phyloP scores from a whole-genome alignment of 2,888 invertebrate genomes.

The Stenolophus ochropezus region DNA sequence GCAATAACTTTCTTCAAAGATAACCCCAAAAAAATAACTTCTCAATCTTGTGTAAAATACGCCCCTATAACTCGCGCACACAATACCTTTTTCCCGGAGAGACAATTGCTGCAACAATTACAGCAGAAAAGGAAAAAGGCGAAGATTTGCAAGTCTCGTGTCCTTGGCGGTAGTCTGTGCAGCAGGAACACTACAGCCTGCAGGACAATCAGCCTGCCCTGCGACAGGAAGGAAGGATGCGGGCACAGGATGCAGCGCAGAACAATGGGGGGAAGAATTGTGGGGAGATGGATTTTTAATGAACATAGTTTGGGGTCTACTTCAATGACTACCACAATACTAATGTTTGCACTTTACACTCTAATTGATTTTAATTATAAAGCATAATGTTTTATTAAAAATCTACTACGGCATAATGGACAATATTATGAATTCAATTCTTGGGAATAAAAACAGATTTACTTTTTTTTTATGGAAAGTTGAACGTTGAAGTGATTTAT shows the following conservation, averaged over 20 bases:
- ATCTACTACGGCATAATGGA: too few relatives aligned
- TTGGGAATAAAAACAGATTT: too few relatives aligned
- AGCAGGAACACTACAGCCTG: not conserved
- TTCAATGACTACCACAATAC: not conserved
- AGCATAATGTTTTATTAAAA: too few relatives aligned
- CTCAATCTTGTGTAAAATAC: not conserved
- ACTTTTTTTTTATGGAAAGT: too few relatives aligned
- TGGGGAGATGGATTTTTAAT: not conserved
- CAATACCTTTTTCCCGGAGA: not conserved
- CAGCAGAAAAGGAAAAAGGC: constrained; percentile 1
- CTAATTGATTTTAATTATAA: not conserved
- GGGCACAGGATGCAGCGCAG: not conserved
- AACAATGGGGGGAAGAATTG: not conserved
- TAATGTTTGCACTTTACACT: not conserved
- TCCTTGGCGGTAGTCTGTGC: not conserved
- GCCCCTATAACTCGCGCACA: not conserved
- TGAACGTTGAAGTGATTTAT: too few relatives aligned
- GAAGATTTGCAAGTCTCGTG: constrained; percentile 17
- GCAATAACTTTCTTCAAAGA: not conserved
- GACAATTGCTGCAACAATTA: constrained; percentile 9
- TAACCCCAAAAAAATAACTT: not conserved
- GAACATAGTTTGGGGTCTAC: not conserved
- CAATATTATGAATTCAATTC: not conserved
- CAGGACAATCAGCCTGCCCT: not conserved
- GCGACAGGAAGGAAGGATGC: not conserved